Percentiles rank a stretch among this genome's conserved stretches.
These are phyloP conservation scores for Pseudoatta argentina DNA, from an alignment of 1,140 invertebrate genomes.

Conservation along the genomic window DNA sequence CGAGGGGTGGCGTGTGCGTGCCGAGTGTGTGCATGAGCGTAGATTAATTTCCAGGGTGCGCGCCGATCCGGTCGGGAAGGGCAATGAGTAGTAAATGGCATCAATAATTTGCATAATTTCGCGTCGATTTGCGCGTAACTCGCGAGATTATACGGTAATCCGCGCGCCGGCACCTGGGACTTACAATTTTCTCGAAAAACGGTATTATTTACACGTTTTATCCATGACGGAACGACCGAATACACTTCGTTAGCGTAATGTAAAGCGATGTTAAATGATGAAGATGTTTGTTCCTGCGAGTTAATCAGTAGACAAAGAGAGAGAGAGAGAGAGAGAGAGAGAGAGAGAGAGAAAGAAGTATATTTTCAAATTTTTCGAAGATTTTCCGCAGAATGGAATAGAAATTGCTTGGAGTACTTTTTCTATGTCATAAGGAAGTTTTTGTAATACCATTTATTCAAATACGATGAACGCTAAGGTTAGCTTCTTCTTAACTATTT, in stretches of 20 bases:
- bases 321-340: too few relatives aligned
- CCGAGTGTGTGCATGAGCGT: constrained; percentile 46
- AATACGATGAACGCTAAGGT: too few relatives aligned
- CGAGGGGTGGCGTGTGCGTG: constrained; percentile 38
- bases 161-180: constrained; percentile 17
- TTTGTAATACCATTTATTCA: too few relatives aligned
- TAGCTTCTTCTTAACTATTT: too few relatives aligned
- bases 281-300: background rate
- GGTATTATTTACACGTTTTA: constrained; percentile 32
- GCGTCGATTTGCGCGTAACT: constrained; percentile 37
- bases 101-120: constrained; percentile 66
- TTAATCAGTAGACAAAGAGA: background rate
- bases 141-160: constrained; percentile 47
- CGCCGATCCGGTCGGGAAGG: background rate
- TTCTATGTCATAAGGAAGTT: background rate
- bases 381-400: background rate
- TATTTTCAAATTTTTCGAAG: background rate
- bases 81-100: constrained; percentile 50
- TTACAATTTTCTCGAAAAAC: constrained; percentile 53
- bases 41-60: constrained; percentile 60
- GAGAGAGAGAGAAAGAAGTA: too few relatives aligned
- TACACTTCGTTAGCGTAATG: background rate
- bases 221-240: background rate
- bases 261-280: background rate
- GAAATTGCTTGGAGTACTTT: background rate